Percentiles rank a stretch among this genome's conserved stretches.
These are phyloP conservation scores for Rhegmatorhina hoffmannsi DNA, from an alignment of 2,113 vertebrate genomes.

Conservation along the genomic window DNA sequence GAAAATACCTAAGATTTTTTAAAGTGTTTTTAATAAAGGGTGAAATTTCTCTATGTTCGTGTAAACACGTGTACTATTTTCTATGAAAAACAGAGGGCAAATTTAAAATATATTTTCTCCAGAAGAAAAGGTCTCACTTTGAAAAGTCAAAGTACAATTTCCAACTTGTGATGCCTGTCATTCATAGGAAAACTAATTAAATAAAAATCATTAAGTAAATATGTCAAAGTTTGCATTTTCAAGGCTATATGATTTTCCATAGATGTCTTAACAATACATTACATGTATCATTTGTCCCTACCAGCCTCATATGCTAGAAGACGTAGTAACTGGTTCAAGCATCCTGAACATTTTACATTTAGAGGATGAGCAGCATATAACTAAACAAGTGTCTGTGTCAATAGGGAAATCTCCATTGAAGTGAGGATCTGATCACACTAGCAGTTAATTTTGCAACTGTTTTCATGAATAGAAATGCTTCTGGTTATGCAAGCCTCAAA, in stretches of 20 bases:
- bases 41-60: not conserved
- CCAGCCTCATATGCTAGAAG: not conserved
- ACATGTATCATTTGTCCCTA: not conserved
- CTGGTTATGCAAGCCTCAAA: not conserved
- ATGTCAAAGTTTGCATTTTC: not conserved
- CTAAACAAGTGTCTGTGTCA: conserved; percentile 42
- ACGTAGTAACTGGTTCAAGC: not conserved
- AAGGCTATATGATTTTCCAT: not conserved
- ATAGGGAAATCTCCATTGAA: conserved; percentile 49
- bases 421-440: conserved; percentile 29
- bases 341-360: conserved; percentile 20
- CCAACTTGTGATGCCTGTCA: not conserved
- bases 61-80: not conserved
- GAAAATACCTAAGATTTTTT: not conserved
- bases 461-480: conserved; percentile 46
- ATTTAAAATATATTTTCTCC: not conserved
- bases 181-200: not conserved
- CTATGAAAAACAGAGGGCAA: not conserved
- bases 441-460: conserved; percentile 41
- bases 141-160: not conserved
- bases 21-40: not conserved
- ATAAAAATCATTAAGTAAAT: not conserved
- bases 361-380: conserved; percentile 5
- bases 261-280: not conserved
- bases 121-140: not conserved